Percentiles rank a stretch among this genome's conserved stretches.
These are phyloP conservation scores for Eolophus roseicapilla DNA, from an alignment of 2,113 vertebrate species.

Conservation along the genomic window DNA sequence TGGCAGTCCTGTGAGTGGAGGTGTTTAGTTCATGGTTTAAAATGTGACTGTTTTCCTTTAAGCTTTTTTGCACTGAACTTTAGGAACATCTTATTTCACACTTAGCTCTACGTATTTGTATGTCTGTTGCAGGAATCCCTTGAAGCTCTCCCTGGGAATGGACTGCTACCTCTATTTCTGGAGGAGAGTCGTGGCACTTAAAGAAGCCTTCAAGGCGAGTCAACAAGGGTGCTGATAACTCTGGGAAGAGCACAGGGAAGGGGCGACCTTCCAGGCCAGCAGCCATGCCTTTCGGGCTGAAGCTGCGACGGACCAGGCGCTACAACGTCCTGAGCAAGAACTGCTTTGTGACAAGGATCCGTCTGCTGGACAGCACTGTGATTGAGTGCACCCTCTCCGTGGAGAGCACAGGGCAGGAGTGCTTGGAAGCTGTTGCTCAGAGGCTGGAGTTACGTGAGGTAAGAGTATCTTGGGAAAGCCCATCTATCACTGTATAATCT, in stretches of 20 bases:
- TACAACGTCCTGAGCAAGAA: conserved; percentile 98
- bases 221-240: conserved; percentile 38
- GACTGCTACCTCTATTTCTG: conserved; percentile 35
- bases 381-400: conserved; percentile 95
- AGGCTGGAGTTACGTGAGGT: conserved; percentile 95
- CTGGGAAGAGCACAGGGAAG: not conserved
- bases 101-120: not conserved
- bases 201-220: conserved; percentile 42
- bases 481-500: not conserved
- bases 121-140: conserved; percentile 37
- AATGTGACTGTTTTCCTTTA: not conserved
- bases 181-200: conserved; percentile 69
- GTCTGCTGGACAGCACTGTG: conserved; percentile 87
- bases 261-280: not conserved
- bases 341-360: conserved; percentile 94
- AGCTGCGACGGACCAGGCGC: conserved; percentile 89
- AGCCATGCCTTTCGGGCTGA: conserved; percentile 95
- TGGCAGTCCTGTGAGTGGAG: not conserved
- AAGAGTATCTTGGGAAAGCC: not conserved
- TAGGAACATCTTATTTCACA: not conserved
- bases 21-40: not conserved
- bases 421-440: conserved; percentile 94
- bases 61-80: not conserved
- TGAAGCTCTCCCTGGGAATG: conserved; percentile 67
- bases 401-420: conserved; percentile 96